Base-by-base conservation (phyloP, 37 sponge, comb jelly and placozoan genomes). In the Cliona cf. orientalis region DNA sequence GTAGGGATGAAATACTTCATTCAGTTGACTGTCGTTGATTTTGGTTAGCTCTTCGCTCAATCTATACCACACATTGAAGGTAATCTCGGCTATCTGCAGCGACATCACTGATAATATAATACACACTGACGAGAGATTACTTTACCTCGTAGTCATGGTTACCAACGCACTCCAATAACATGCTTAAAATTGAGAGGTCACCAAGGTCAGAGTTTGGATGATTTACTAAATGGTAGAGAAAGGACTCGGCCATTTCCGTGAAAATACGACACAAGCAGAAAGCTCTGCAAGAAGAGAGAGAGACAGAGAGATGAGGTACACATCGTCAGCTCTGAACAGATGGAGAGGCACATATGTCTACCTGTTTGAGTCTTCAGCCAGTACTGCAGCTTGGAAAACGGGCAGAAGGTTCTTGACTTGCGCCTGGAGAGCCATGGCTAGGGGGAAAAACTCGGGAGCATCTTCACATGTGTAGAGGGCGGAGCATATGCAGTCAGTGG, bases 51-150 rank as follows among this genome's bases (percentile, higher is more conserved):
- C 76, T 34, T 95, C 96, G 64, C 92, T 81, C 42, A 95, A 61
- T 6, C 86, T 67, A 60, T 87, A 95, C 96, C 96, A 95, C 29
- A 92, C 76, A 53, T 85, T 89, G 74, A 92, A 92, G 25, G 94
- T 95, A 40, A 84, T 90, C 26, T 92, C 91, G 0, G 93, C 93
- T 17, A 92, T 61, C 91, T 75, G 61, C 1, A 53, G 2, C 35
- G 4, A 31, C 32, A 5, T 25, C 23, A 62, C 26, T 23, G 6
- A 62, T 22, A 32, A 66, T 33, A 4, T 66, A 22, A 4, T 66
- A 34, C 34, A 35, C 33, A 6, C n/a, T n/a, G n/a, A n/a, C n/a
- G n/a, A n/a, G 14, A 17, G 28, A 61, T 41, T 42, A 23, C 6
- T 9, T 19, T 46, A 89, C 89, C 74, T 90, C 91, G 28, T 84